Evolutionary conservation across 2,113 vertebrate genomes (phyloP).

Genomic region (Sinocyclocheilus anshuiensis): DNA sequence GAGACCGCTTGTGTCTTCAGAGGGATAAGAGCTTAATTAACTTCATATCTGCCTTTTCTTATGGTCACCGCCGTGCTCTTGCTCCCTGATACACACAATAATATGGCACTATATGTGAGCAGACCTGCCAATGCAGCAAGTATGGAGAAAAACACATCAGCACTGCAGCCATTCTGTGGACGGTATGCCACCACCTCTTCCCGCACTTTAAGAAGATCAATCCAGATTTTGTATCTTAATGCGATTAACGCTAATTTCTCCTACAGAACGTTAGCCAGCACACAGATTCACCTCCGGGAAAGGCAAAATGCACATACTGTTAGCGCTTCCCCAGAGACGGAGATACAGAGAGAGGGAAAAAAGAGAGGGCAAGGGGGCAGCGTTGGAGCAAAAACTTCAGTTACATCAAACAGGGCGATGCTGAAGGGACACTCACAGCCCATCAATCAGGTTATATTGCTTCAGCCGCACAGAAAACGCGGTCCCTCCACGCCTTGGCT

Average conservation of each 20-base stretch:
- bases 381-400: conserved; percentile 31
- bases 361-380: conserved; percentile 18
- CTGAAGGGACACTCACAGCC: conserved; percentile 54
- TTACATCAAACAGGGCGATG: conserved; percentile 40
- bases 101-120: neutral
- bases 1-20: conserved; percentile 47
- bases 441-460: conserved; percentile 63
- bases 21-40: conserved; percentile 72
- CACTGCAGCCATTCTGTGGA: neutral
- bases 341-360: neutral
- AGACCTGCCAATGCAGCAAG: conserved; percentile 13
- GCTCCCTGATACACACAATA: conserved; percentile 37
- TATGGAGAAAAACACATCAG: neutral
- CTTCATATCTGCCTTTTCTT: conserved; percentile 65
- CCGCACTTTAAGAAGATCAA: conserved; percentile 35
- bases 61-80: conserved; percentile 2
- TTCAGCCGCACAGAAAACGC: conserved; percentile 53
- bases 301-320: neutral
- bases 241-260: conserved; percentile 35
- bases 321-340: conserved; percentile 12
- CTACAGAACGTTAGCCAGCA: neutral
- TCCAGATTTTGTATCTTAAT: conserved; percentile 43
- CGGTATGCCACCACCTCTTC: conserved; percentile 14
- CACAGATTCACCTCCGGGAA: neutral
- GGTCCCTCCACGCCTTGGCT: conserved; percentile 32